phyloP scores from a whole-genome alignment of 2,888 invertebrate genomes.

The Patella caerulea region DNA sequence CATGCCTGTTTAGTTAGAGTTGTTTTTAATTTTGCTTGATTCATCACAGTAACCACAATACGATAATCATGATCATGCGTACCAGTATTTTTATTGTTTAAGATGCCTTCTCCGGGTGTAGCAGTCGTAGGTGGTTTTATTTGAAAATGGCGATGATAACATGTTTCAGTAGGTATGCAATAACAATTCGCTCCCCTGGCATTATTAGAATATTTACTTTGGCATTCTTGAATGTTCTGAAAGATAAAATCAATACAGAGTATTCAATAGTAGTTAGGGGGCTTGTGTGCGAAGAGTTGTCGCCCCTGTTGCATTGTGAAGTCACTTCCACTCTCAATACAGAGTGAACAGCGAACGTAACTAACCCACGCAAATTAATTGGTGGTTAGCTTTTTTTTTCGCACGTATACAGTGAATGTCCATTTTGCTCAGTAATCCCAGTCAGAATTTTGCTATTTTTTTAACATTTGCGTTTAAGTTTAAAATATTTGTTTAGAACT shows the following conservation, averaged over 20 bases:
- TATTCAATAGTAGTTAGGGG: too few species aligned
- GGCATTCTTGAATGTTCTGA: slow-evolving; percentile 35
- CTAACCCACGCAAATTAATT: too few species aligned
- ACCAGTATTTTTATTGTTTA: slow-evolving; percentile 33
- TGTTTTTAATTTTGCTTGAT: slow-evolving; percentile 45
- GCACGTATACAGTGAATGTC: too few species aligned
- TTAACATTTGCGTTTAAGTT: too few species aligned
- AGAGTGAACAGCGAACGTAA: too few species aligned
- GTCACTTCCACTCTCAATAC: too few species aligned
- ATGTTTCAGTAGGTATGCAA: slow-evolving; percentile 46
- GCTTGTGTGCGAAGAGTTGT: too few species aligned
- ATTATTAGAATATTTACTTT: slow-evolving; percentile 31
- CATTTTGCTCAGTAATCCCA: too few species aligned
- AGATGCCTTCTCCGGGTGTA: slow-evolving; percentile 34
- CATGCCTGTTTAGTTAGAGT: slow-evolving; percentile 38
- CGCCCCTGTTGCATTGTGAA: too few species aligned
- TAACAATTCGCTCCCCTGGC: slow-evolving; percentile 47
- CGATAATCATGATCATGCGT: slow-evolving; percentile 52
- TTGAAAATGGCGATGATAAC: slow-evolving; percentile 47
- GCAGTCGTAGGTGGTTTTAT: slow-evolving; percentile 33
- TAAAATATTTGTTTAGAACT: too few species aligned
- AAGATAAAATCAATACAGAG: slow-evolving; percentile 7
- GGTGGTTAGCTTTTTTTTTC: too few species aligned
- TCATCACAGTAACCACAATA: slow-evolving; percentile 46
- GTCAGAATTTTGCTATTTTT: too few species aligned